Evolutionary conservation across 1,140 invertebrate species (phyloP).

Genomic region (Lepidurus apus): DNA sequence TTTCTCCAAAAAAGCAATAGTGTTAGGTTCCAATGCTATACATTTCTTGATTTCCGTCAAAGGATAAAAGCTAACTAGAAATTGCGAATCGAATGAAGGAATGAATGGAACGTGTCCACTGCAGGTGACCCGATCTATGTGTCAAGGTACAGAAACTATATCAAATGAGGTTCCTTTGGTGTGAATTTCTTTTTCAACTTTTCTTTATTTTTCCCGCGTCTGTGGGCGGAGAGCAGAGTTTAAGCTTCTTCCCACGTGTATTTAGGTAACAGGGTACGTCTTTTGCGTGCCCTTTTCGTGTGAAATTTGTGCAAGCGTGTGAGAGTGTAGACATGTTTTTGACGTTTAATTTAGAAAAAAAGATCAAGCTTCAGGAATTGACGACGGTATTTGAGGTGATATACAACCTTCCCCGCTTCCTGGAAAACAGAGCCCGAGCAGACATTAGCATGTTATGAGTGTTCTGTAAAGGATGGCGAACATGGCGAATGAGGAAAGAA

Average conservation of each 20-base stretch:
- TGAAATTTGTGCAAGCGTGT: neutral
- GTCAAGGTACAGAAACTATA: too few relatives aligned
- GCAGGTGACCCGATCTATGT: too few relatives aligned
- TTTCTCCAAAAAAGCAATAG: neutral
- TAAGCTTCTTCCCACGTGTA: too few relatives aligned
- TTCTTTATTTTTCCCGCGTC: too few relatives aligned
- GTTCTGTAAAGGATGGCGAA: neutral
- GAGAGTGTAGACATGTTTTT: neutral
- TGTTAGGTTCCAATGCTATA: neutral
- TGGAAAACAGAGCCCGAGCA: neutral
- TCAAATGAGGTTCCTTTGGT: too few relatives aligned
- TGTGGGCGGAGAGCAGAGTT: too few relatives aligned
- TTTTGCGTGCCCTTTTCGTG: neutral
- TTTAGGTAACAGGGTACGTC: neutral
- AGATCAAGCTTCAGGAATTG: neutral
- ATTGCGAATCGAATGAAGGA: too few relatives aligned
- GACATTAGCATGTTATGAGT: conserved; percentile 19
- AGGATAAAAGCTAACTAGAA: too few relatives aligned
- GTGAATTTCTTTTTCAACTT: too few relatives aligned
- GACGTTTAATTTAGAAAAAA: conserved; percentile 6
- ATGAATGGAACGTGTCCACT: too few relatives aligned
- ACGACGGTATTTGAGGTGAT: neutral
- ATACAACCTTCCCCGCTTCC: neutral
- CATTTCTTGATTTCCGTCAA: neutral
- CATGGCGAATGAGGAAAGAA: neutral